A percentile compares a stretch with the other conserved stretches of the same genome.
Evolutionary conservation across 2,797 vertebrate genomes (phyloP).

Genomic region (Myripristis jacobus): DNA sequence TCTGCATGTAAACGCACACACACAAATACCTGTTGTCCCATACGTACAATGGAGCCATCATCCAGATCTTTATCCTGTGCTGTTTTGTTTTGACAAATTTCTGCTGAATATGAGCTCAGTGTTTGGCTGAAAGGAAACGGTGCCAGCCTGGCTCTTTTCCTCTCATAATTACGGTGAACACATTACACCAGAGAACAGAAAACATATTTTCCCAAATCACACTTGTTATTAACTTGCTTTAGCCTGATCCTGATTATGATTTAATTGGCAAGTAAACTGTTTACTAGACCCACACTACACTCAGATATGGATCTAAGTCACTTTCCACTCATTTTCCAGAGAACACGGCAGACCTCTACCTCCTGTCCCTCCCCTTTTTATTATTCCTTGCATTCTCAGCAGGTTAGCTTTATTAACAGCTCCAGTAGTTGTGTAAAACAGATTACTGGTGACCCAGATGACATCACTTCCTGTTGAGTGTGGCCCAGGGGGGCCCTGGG

Average conservation of each 20-base stretch:
- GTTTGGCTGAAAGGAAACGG: too few relatives aligned
- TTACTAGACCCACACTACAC: not conserved
- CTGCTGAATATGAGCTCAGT: too few relatives aligned
- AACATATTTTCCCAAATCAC: not conserved
- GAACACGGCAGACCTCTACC: not conserved
- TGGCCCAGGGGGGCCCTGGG: slow-evolving; percentile 39
- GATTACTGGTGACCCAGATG: slow-evolving; percentile 63
- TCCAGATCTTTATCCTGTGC: not conserved
- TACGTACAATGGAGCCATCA: not conserved
- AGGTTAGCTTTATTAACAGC: slow-evolving; percentile 26
- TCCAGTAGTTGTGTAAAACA: slow-evolving; percentile 23
- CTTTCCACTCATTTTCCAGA: too few relatives aligned
- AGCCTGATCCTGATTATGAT: slow-evolving; percentile 17
- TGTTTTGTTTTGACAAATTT: too few relatives aligned
- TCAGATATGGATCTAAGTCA: not conserved
- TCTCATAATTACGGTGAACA: not conserved
- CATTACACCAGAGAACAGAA: not conserved
- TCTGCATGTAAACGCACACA: not conserved
- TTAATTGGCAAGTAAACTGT: slow-evolving; percentile 21
- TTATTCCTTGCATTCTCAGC: slow-evolving; percentile 5
- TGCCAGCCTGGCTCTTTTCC: not conserved
- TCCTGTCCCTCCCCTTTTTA: not conserved
- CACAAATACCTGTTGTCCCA: not conserved
- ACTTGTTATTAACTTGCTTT: not conserved
- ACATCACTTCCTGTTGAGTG: slow-evolving; percentile 66